Conservation (phyloP, 2,797 vertebrate species). For the Antrozous pallidus region DNA sequence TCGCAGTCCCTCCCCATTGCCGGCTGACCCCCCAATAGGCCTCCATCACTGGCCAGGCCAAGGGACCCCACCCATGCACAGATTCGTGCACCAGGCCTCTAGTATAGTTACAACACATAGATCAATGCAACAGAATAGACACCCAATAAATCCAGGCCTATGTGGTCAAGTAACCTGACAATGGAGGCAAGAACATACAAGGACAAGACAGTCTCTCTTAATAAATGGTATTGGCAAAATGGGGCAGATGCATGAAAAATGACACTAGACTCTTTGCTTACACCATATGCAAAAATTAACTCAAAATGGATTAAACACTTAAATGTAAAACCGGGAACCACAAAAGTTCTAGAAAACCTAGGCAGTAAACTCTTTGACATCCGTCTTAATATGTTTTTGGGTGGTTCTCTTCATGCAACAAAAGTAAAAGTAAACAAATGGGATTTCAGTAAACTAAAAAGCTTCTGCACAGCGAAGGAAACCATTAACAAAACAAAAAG, state of each 20-base stretch:
- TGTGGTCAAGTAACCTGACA: background rate
- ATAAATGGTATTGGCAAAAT: background rate
- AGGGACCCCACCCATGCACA: too few relatives aligned
- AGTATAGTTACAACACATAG: background rate
- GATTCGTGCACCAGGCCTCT: too few relatives aligned
- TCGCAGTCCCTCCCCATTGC: rapidly evolving
- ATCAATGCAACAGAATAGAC: too few relatives aligned
- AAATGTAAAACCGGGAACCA: background rate
- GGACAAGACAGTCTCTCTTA: background rate
- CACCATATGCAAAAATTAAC: background rate
- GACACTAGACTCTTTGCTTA: background rate
- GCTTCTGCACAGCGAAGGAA: background rate
- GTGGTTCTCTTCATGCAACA: background rate
- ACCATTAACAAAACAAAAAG: background rate
- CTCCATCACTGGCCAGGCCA: too few relatives aligned
- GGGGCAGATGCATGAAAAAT: too few relatives aligned
- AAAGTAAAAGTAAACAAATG: background rate
- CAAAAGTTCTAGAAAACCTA: background rate
- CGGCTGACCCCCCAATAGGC: too few relatives aligned
- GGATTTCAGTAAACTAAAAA: background rate
- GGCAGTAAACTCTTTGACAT: background rate
- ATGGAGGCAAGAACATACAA: background rate
- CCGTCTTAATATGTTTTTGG: background rate
- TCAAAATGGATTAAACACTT: background rate
- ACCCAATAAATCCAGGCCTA: too few relatives aligned